Evolutionary conservation across 2,888 invertebrate genomes (phyloP).

Genomic region (Andricus quercusramuli): DNA sequence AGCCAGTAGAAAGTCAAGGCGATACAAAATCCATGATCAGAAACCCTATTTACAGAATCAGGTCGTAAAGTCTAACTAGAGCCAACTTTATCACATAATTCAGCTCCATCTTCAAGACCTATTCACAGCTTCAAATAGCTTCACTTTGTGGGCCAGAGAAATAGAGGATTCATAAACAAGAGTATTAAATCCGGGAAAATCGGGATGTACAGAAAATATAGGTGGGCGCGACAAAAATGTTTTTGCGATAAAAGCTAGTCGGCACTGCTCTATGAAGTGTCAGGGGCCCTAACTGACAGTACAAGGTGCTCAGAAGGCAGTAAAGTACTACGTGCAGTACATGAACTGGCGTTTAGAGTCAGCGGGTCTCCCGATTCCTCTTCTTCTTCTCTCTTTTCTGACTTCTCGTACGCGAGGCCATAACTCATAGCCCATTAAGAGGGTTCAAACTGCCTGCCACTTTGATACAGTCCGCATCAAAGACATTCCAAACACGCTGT

Average conservation of each 20-base stretch:
- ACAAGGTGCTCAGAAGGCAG: slow-evolving; percentile 57
- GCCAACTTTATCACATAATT: slow-evolving; percentile 26
- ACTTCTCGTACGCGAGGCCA: slow-evolving; percentile 60
- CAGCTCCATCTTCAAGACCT: slow-evolving; percentile 6
- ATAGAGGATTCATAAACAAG: slow-evolving; percentile 53
- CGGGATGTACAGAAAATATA: slow-evolving; percentile 48
- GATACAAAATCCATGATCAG: too few species aligned
- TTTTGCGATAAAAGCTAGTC: slow-evolving; percentile 47
- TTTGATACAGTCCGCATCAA: slow-evolving; percentile 77
- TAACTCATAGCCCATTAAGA: slow-evolving; percentile 77
- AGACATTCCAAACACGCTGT: slow-evolving; percentile 70
- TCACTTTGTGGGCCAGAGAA: slow-evolving; percentile 38
- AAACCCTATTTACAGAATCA: slow-evolving; percentile 8
- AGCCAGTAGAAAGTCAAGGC: too few species aligned
- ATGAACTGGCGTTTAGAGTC: slow-evolving; percentile 57
- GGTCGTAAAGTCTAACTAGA: slow-evolving; percentile 30
- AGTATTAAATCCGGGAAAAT: slow-evolving; percentile 55
- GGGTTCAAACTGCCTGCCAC: slow-evolving; percentile 70
- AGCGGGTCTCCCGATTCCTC: slow-evolving; percentile 47
- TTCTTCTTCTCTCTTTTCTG: slow-evolving; percentile 39
- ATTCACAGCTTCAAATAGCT: slow-evolving; percentile 32
- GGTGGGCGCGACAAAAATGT: slow-evolving; percentile 50
- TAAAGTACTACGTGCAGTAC: slow-evolving; percentile 56
- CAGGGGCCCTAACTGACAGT: slow-evolving; percentile 57
- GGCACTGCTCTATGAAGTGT: slow-evolving; percentile 55